Conservation (phyloP, 2,888 invertebrate species). For the Drosophila hamatofila region DNA sequence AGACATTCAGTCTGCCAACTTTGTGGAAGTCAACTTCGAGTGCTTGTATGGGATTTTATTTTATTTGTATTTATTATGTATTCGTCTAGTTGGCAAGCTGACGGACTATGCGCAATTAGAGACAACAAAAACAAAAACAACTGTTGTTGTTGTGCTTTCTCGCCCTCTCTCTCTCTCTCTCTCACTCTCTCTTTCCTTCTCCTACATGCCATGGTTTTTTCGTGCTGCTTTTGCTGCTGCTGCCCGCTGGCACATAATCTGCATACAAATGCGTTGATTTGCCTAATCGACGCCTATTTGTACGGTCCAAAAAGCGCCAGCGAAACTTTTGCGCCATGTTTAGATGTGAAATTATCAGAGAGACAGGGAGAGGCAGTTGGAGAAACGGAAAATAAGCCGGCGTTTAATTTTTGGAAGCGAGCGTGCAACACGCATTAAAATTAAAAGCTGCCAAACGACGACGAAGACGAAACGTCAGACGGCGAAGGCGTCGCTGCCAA, state of each 20-base stretch:
- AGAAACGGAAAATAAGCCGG: slow-evolving; percentile 73
- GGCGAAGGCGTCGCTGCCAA: slow-evolving; percentile 39
- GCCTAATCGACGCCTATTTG: slow-evolving; percentile 82
- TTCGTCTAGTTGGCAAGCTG: slow-evolving; percentile 64
- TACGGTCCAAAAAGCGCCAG: slow-evolving; percentile 61
- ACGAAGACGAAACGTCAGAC: slow-evolving; percentile 22
- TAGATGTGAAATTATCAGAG: slow-evolving; percentile 63
- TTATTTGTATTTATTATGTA: slow-evolving; percentile 50
- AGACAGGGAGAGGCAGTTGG: not conserved
- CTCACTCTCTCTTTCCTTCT: not conserved
- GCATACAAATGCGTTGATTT: slow-evolving; percentile 82
- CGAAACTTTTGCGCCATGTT: slow-evolving; percentile 61
- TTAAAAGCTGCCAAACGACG: slow-evolving; percentile 69
- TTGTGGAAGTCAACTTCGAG: slow-evolving; percentile 11
- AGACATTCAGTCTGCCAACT: not conserved
- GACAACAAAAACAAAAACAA: slow-evolving; percentile 49
- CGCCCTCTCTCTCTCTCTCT: not conserved
- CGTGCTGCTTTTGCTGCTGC: slow-evolving; percentile 16
- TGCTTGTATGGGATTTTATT: slow-evolving; percentile 26
- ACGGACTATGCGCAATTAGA: slow-evolving; percentile 73
- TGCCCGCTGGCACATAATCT: slow-evolving; percentile 79
- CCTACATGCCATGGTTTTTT: not conserved
- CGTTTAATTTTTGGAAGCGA: slow-evolving; percentile 75
- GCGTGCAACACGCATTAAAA: slow-evolving; percentile 81
- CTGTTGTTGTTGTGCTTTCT: not conserved